Conservation (phyloP, 2,113 vertebrate species). For the Emberiza fucata region DNA sequence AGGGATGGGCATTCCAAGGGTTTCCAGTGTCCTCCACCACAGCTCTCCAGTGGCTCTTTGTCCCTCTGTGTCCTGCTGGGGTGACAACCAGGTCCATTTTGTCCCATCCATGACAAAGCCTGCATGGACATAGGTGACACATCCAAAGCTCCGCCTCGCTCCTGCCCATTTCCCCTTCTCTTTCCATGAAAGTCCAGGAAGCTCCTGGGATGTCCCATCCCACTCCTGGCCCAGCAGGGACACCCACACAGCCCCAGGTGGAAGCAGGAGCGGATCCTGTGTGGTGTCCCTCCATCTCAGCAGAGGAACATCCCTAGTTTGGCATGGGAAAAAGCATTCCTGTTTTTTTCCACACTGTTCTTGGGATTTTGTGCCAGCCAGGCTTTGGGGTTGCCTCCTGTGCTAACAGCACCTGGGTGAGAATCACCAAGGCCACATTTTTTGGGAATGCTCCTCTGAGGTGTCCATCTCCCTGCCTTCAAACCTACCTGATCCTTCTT, state of each 20-base stretch:
- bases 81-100: neutral
- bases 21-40: rapidly evolving
- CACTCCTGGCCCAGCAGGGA: neutral
- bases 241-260: rapidly evolving
- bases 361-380: neutral
- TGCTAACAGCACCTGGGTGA: rapidly evolving
- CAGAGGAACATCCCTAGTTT: rapidly evolving
- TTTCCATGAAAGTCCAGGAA: neutral
- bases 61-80: rapidly evolving
- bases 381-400: neutral
- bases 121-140: neutral
- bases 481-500: neutral
- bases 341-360: rapidly evolving
- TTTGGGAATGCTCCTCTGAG: neutral
- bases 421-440: neutral
- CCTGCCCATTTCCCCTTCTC: neutral
- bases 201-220: neutral
- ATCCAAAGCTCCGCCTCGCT: neutral
- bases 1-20: neutral
- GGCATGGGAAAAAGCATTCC: neutral
- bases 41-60: neutral
- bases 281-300: neutral
- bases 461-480: neutral
- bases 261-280: rapidly evolving
- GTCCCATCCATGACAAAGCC: neutral